These are phyloP conservation scores for Athalia circularis DNA, from an alignment of 2,888 invertebrate species.

Conservation along the genomic window DNA sequence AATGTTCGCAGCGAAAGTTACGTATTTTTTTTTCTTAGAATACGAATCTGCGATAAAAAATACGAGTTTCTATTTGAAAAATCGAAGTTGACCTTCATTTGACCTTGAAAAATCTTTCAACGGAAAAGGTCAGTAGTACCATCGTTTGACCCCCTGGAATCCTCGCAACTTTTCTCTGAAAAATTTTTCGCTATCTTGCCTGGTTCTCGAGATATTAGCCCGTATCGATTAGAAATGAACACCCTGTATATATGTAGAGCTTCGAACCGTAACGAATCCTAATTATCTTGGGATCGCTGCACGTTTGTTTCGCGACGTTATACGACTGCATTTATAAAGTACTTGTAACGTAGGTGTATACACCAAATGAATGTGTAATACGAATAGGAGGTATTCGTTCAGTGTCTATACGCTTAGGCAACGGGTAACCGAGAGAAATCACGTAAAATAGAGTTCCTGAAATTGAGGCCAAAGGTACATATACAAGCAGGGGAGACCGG, in stretches of 20 bases:
- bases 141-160: no score
- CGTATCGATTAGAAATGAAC: no score
- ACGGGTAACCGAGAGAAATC: constrained; percentile 11
- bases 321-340: neutral
- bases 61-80: no score
- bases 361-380: neutral
- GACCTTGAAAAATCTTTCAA: no score
- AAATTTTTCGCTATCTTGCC: no score
- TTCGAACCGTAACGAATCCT: constrained; percentile 40
- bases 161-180: no score
- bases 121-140: no score
- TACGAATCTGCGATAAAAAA: no score
- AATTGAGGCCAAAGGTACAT: neutral
- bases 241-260: constrained; percentile 18
- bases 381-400: constrained; percentile 22
- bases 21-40: no score
- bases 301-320: constrained; percentile 38
- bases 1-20: no score
- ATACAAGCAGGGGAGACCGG: neutral
- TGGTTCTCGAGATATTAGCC: no score
- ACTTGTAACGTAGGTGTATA: neutral
- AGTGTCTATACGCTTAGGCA: constrained; percentile 12
- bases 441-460: constrained; percentile 29
- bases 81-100: no score
- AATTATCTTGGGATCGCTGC: constrained; percentile 41